Conservation (phyloP, 2,888 invertebrate species). For the Euzophera pinguis region DNA sequence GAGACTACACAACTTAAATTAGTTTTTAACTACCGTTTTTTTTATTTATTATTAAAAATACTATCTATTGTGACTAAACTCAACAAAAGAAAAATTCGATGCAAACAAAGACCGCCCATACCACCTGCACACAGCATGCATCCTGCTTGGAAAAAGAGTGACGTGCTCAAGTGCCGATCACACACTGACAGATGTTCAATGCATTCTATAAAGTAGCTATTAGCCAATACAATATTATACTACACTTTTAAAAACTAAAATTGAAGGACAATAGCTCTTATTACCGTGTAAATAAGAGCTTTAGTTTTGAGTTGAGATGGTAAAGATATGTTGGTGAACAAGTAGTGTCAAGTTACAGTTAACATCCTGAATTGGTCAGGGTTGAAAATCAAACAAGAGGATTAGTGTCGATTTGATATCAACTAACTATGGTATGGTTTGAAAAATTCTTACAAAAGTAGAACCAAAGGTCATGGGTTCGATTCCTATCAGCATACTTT, state of each 20-base stretch:
- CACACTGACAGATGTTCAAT: slow-evolving; percentile 17
- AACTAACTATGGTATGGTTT: no score
- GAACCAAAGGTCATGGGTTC: no score
- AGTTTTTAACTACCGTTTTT: no score
- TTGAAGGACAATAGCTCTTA: background rate
- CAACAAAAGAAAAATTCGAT: background rate
- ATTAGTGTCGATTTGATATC: background rate
- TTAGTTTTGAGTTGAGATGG: background rate
- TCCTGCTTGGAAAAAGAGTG: slow-evolving; percentile 53
- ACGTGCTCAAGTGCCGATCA: slow-evolving; percentile 40
- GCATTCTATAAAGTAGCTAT: slow-evolving; percentile 18
- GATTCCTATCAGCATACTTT: no score
- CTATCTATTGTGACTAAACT: no score
- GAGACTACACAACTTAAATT: no score
- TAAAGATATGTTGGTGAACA: slow-evolving; percentile 14
- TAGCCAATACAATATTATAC: slow-evolving; percentile 12
- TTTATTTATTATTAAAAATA: no score
- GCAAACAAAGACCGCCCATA: background rate
- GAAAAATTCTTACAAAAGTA: no score
- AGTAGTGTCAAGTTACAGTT: slow-evolving; percentile 20
- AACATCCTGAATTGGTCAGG: slow-evolving; percentile 11
- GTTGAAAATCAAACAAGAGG: background rate
- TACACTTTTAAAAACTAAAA: background rate
- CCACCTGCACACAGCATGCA: slow-evolving; percentile 42
- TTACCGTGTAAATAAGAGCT: background rate